These are phyloP conservation scores for Azorinus chamasolen DNA, from an alignment of 2,888 invertebrate species.

Conservation along the genomic window DNA sequence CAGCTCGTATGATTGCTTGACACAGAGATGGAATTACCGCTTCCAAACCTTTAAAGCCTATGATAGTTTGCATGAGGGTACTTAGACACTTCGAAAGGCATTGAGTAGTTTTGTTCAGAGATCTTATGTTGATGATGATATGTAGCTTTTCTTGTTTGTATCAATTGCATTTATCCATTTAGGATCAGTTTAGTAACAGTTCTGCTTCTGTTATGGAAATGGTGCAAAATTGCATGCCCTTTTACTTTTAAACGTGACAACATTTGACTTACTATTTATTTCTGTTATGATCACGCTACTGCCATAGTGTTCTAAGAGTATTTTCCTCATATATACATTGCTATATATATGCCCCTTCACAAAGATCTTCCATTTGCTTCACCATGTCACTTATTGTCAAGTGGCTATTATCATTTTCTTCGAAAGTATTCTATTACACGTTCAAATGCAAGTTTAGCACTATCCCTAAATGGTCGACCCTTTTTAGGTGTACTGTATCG, in stretches of 20 bases:
- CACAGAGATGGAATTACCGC: not conserved
- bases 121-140: slow-evolving; percentile 5
- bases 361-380: slow-evolving; percentile 15
- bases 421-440: slow-evolving; percentile 16
- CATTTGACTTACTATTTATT: slow-evolving; percentile 51
- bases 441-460: slow-evolving; percentile 15
- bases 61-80: not conserved
- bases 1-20: slow-evolving; percentile 20
- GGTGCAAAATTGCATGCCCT: slow-evolving; percentile 44
- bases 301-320: slow-evolving; percentile 60
- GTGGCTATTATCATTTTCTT: slow-evolving; percentile 32
- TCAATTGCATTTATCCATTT: slow-evolving; percentile 57
- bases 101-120: not conserved
- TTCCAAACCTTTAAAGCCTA: not conserved
- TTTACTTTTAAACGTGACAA: slow-evolving; percentile 53
- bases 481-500: slow-evolving; percentile 11
- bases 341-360: slow-evolving; percentile 26
- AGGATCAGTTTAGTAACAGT: slow-evolving; percentile 65
- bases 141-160: slow-evolving; percentile 1
- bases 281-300: slow-evolving; percentile 47
- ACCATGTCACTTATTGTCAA: slow-evolving; percentile 28
- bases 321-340: slow-evolving; percentile 53
- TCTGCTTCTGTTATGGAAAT: slow-evolving; percentile 30
- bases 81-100: not conserved
- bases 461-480: slow-evolving; percentile 1